A percentile compares a stretch with the other conserved stretches of the same genome.
phyloP scores from a whole-genome alignment of 1,140 invertebrate species.

The Trypoxylus dichotomus region DNA sequence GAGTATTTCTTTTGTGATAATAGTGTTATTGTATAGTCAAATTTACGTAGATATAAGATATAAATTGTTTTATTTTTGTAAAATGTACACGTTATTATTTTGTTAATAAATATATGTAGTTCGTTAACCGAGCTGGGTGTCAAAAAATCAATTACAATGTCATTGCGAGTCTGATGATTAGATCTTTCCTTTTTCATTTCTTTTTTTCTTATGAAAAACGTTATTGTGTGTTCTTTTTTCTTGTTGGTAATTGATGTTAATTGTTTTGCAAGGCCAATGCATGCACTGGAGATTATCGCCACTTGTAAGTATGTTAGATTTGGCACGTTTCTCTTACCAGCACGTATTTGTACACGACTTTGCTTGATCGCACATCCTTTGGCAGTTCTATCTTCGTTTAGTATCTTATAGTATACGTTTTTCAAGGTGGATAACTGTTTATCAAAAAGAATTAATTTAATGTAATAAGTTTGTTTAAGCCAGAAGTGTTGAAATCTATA shows the following conservation, averaged over 20 bases:
- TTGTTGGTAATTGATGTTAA: conserved; percentile 45
- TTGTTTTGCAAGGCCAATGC: conserved; percentile 69
- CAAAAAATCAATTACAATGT: background rate
- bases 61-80: conserved; percentile 22
- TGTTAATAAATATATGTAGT: conserved; percentile 13
- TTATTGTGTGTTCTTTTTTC: background rate
- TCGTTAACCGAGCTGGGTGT: background rate
- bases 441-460: too few species aligned
- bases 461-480: too few species aligned
- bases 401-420: too few species aligned
- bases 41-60: background rate
- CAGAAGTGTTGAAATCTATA: too few species aligned
- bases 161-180: too few species aligned
- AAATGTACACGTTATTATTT: background rate
- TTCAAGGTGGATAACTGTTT: too few species aligned
- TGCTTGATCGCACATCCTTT: background rate
- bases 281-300: conserved; percentile 81
- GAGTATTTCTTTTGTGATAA: background rate
- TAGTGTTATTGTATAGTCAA: background rate
- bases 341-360: conserved; percentile 18
- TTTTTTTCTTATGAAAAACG: background rate
- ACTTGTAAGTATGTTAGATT: conserved; percentile 76
- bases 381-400: background rate
- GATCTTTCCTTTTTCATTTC: background rate
- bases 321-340: conserved; percentile 15